A percentile compares a stretch with the other conserved stretches of the same genome.
phyloP scores from a whole-genome alignment of 2,113 vertebrate genomes.

The Dissostichus mawsoni region DNA sequence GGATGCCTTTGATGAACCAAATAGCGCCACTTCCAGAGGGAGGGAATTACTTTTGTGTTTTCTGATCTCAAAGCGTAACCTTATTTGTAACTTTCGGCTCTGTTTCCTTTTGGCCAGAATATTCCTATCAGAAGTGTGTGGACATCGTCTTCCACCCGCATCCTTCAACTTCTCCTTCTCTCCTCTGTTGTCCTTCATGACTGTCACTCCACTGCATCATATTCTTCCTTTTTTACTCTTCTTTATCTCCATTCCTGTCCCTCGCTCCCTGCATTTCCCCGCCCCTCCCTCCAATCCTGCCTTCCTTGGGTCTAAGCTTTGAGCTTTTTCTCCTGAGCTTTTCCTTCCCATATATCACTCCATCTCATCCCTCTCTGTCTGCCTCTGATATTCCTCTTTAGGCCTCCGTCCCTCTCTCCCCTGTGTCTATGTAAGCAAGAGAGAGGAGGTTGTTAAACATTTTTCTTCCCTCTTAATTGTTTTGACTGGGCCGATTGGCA shows the following conservation, averaged over 20 bases:
- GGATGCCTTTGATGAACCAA: slow-evolving; percentile 68
- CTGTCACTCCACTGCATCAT: slow-evolving; percentile 56
- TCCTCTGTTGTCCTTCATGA: slow-evolving; percentile 63
- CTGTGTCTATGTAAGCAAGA: slow-evolving; percentile 78
- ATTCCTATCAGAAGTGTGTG: slow-evolving; percentile 21
- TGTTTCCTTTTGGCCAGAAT: slow-evolving; percentile 23
- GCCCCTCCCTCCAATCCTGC: slow-evolving; percentile 47
- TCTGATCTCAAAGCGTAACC: slow-evolving; percentile 64
- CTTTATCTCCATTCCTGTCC: slow-evolving; percentile 74
- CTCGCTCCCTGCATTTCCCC: slow-evolving; percentile 39
- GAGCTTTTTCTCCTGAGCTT: slow-evolving; percentile 74
- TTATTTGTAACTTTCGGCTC: slow-evolving; percentile 48
- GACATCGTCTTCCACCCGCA: not conserved
- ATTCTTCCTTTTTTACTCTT: slow-evolving; percentile 48
- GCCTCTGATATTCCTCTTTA: slow-evolving; percentile 69
- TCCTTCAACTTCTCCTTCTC: slow-evolving; percentile 42
- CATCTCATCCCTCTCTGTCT: slow-evolving; percentile 75
- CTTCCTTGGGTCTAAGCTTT: slow-evolving; percentile 73
- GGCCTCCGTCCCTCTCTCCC: slow-evolving; percentile 54
- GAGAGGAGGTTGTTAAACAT: slow-evolving; percentile 90
- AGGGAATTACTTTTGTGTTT: slow-evolving; percentile 56
- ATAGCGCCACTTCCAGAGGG: slow-evolving; percentile 51
- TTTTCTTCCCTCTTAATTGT: slow-evolving; percentile 96
- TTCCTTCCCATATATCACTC: slow-evolving; percentile 80
- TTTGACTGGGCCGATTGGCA: slow-evolving; percentile 96